A percentile compares a stretch with the other conserved stretches of the same genome.
These are phyloP conservation scores for Steinernema scapterisci DNA, from an alignment of 2,888 invertebrate genomes.

Conservation along the genomic window DNA sequence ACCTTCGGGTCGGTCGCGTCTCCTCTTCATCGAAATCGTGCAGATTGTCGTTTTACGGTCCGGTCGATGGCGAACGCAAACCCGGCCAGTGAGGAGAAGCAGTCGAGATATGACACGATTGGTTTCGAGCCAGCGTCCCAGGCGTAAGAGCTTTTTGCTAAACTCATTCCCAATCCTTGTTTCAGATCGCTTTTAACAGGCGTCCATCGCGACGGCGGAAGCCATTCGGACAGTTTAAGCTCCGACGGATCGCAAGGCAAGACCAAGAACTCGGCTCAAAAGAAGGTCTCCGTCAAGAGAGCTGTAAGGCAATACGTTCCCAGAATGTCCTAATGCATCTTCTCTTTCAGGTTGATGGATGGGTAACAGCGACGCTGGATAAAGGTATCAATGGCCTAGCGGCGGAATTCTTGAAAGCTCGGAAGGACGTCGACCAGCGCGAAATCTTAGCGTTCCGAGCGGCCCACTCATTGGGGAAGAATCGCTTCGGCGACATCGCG, in stretches of 20 bases:
- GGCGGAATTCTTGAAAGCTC: constrained; percentile 17
- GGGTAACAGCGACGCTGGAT: constrained; percentile 1
- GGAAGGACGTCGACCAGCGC: constrained; percentile 21
- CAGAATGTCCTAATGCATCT: background rate
- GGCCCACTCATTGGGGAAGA: constrained; percentile 12
- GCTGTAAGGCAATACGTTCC: background rate
- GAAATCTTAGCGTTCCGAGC: constrained; percentile 31
- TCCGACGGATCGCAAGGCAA: background rate
- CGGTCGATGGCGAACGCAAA: background rate
- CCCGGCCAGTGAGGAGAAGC: background rate
- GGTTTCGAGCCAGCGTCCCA: background rate
- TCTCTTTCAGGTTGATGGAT: background rate
- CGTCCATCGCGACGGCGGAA: background rate
- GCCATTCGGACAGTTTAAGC: constrained; percentile 11
- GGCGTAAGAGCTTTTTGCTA: background rate
- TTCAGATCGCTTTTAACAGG: background rate
- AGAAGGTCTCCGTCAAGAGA: background rate
- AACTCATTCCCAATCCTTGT: background rate
- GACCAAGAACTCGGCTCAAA: background rate
- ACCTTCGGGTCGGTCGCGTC: background rate
- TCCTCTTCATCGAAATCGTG: background rate
- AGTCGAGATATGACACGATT: background rate
- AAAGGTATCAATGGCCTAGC: constrained; percentile 33
- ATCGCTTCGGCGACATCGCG: constrained; percentile 34
- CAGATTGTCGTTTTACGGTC: constrained; percentile 1